A percentile compares a stretch with the other conserved stretches of the same genome.
phyloP scores from a whole-genome alignment of 2,888 invertebrate genomes.

The Cynaeus angustus region DNA sequence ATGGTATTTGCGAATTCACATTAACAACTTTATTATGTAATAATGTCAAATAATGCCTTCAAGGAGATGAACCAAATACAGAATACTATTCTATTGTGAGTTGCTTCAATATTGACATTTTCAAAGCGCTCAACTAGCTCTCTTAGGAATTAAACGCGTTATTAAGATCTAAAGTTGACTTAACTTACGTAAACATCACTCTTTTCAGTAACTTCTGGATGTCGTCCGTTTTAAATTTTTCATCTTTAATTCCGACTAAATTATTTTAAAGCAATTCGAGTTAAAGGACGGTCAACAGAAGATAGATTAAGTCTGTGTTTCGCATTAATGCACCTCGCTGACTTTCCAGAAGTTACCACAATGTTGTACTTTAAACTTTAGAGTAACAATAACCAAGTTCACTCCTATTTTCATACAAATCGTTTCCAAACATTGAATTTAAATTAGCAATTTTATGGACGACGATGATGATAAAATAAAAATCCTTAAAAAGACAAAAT shows the following conservation, averaged over 20 bases:
- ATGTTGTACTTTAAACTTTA: no score
- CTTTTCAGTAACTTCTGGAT: neutral
- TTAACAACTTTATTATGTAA: slow-evolving; percentile 30
- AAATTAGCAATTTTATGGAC: no score
- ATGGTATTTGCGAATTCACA: slow-evolving; percentile 30
- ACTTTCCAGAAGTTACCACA: no score
- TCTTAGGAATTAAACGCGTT: slow-evolving; percentile 30
- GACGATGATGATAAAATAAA: no score
- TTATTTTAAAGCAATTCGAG: no score
- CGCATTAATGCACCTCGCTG: no score
- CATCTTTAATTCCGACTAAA: neutral
- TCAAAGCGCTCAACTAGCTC: slow-evolving; percentile 27
- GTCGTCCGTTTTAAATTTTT: neutral
- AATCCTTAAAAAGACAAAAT: no score
- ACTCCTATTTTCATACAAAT: no score
- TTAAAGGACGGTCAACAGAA: no score
- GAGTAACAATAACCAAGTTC: no score
- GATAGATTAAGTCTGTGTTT: no score
- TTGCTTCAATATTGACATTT: slow-evolving; percentile 36
- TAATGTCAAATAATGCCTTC: slow-evolving; percentile 29
- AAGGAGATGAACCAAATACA: slow-evolving; percentile 30
- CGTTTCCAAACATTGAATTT: no score
- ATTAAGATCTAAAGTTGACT: slow-evolving; percentile 28
- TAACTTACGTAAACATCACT: slow-evolving; percentile 3
- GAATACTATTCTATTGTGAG: slow-evolving; percentile 21